Evolutionary conservation across 2,797 vertebrate genomes (phyloP).

Genomic region (Uromys caudimaculatus): DNA sequence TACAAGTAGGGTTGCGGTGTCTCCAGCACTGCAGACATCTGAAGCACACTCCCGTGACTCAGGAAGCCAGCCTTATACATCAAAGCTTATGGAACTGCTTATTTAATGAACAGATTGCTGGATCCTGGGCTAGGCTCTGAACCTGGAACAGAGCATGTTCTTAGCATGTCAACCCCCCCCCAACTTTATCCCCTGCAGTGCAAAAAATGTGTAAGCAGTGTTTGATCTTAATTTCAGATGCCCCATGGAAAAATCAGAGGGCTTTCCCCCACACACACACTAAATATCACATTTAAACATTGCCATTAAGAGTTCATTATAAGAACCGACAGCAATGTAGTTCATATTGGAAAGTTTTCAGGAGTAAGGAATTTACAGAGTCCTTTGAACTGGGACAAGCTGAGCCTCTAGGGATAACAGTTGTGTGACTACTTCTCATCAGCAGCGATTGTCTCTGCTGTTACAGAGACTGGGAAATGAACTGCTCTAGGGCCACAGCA

Average conservation of each 20-base stretch:
- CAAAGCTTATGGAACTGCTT: background rate
- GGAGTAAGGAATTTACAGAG: background rate
- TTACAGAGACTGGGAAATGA: background rate
- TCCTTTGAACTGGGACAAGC: background rate
- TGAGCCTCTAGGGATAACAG: background rate
- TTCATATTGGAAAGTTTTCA: background rate
- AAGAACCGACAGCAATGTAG: background rate
- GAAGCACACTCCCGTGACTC: constrained; percentile 20
- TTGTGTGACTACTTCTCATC: background rate
- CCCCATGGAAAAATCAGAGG: background rate
- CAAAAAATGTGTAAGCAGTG: background rate
- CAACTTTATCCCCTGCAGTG: background rate
- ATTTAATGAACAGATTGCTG: constrained; percentile 11
- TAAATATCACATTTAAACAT: background rate
- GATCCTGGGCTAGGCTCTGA: background rate
- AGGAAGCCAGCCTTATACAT: background rate
- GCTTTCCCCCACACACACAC: background rate
- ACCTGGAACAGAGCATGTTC: background rate
- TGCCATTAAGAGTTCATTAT: background rate
- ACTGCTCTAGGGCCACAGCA: background rate
- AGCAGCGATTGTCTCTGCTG: background rate
- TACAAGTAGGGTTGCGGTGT: background rate
- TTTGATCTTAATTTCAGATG: constrained; percentile 4
- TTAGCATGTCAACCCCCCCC: background rate
- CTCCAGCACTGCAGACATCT: background rate